Conservation (phyloP, 1,140 invertebrate species). For the Drosophila sulfurigaster region DNA sequence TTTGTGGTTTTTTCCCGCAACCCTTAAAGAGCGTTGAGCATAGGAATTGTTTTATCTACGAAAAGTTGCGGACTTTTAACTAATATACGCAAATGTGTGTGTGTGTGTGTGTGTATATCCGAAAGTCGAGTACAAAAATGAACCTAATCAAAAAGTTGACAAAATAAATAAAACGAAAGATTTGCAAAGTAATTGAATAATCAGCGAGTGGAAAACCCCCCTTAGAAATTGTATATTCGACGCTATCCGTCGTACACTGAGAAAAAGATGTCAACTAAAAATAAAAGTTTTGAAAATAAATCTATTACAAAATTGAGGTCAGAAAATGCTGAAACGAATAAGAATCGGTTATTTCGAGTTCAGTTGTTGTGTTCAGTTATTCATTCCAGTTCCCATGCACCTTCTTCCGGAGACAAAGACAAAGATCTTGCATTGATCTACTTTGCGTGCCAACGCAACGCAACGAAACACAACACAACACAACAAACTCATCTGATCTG, state of each 20-base stretch:
- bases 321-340: too few relatives aligned
- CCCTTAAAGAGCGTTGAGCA: too few relatives aligned
- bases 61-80: too few relatives aligned
- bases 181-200: constrained; percentile 51
- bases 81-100: too few relatives aligned
- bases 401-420: constrained; percentile 25
- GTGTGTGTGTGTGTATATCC: background rate
- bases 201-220: constrained; percentile 24
- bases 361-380: too few relatives aligned
- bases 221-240: background rate
- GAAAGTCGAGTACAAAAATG: background rate
- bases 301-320: too few relatives aligned
- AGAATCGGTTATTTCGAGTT: too few relatives aligned
- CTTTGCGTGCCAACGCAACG: constrained; percentile 32
- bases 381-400: constrained; percentile 2
- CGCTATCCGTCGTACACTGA: constrained; percentile 15
- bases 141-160: constrained; percentile 45
- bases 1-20: too few relatives aligned
- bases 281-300: background rate
- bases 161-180: constrained; percentile 41
- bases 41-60: background rate
- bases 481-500: too few relatives aligned
- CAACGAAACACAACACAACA: too few relatives aligned
- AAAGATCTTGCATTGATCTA: constrained; percentile 66
- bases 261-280: constrained; percentile 7